Base-by-base conservation (phyloP, 2,888 invertebrate species). In the Ochropacha duplaris region DNA sequence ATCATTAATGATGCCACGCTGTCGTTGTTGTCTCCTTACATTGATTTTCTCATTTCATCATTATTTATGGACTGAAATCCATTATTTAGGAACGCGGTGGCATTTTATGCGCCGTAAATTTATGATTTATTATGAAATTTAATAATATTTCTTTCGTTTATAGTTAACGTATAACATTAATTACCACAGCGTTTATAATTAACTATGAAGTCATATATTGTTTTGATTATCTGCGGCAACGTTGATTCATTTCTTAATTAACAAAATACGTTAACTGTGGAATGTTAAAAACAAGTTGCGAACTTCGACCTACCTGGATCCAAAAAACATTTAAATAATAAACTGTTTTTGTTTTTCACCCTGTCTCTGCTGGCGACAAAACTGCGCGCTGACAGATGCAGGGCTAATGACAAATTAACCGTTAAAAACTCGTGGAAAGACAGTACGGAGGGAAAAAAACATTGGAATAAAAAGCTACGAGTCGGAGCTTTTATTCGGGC, bases 351-450 rank as follows among this genome's bases (percentile, higher is more conserved):
- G 74, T 79, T 81, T 78, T 76, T 78, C 54, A 68, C 61, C 49
- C 58, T 57, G 59, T 65, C 68, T 68, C 73, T 74, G 75, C 69
- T 63, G 74, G 78, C 74, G 80, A 79, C 81, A 78, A 80, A 81
- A 77, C 73, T 71, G 58, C 65, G 67, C 72, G 86, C 79, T 85
- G 86, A 88, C 89, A 88, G 86, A 88, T 80, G 81, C 83, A 86
- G 81, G 80, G 79, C 84, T 88, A 86, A 88, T 86, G 86, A 89
- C 87, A 88, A 90, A 88, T 90, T 88, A 87, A 84, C 83, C 72
- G 84, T 85, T 84, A 84, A 85, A 87, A 86, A 84, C 81, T 82
- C 77, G 81, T 75, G 78, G 81, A 84, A 85, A 84, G 79, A 78
- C 79, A 74, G 65, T 65, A 68, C 71, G 75, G 69, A 72, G 68